phyloP scores from a whole-genome alignment of 2,113 vertebrate genomes.

The Caretta caretta region DNA sequence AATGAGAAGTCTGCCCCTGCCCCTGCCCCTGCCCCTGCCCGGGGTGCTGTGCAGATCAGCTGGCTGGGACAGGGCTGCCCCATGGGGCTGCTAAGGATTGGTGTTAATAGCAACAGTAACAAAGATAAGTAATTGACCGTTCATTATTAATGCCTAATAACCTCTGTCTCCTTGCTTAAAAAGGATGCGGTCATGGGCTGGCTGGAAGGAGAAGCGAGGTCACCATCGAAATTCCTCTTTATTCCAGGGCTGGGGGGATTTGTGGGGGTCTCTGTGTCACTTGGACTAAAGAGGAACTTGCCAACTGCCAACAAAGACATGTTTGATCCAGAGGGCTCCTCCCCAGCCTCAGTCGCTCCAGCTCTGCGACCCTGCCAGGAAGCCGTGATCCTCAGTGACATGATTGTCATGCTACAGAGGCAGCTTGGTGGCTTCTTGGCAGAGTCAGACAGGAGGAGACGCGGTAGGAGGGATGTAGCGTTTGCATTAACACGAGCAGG shows the following conservation, averaged over 20 bases:
- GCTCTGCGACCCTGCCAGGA: too few relatives aligned
- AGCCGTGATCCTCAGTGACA: not conserved
- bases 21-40: too few relatives aligned
- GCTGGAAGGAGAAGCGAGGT: not conserved
- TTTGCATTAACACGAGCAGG: not conserved
- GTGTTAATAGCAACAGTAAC: not conserved
- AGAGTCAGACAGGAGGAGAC: not conserved
- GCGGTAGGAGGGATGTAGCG: not conserved
- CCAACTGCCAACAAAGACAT: not conserved
- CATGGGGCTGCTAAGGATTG: too few relatives aligned
- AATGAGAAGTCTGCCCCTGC: too few relatives aligned
- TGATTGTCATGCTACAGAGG: not conserved
- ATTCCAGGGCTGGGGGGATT: not conserved
- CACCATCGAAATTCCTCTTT: not conserved
- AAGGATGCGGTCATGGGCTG: not conserved
- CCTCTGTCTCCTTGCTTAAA: not conserved
- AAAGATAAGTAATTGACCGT: not conserved
- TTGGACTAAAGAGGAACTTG: too few relatives aligned
- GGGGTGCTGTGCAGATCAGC: too few relatives aligned
- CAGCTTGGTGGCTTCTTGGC: not conserved
- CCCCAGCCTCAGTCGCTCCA: not conserved
- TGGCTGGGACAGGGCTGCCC: too few relatives aligned
- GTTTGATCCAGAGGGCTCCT: not conserved
- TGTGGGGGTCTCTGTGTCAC: not conserved
- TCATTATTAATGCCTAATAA: not conserved